These are phyloP conservation scores for Dryoscopus gambensis DNA, from an alignment of 2,113 vertebrate species.

Conservation along the genomic window DNA sequence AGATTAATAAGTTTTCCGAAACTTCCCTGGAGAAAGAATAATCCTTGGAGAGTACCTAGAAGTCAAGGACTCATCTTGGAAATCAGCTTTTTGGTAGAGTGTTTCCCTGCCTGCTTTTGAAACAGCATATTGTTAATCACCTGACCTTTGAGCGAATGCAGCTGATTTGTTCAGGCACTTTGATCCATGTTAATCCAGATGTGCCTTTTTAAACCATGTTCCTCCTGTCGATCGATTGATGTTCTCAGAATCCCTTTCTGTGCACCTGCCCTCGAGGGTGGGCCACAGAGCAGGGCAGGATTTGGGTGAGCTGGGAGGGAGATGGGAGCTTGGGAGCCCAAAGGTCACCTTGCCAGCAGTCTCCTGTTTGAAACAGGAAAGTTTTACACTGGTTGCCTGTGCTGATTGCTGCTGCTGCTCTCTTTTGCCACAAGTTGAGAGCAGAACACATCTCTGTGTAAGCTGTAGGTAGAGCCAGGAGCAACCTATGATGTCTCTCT, in stretches of 20 bases:
- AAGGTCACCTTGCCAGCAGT: neutral
- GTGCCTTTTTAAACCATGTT: neutral
- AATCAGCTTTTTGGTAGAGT: neutral
- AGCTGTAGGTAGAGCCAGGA: neutral
- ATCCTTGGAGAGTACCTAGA: neutral
- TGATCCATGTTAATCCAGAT: constrained; percentile 27
- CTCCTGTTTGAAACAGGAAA: neutral
- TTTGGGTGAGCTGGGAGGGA: neutral
- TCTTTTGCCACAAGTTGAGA: neutral
- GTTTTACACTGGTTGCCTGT: neutral
- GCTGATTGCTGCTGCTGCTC: neutral
- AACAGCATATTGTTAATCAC: neutral
- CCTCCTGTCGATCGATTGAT: neutral
- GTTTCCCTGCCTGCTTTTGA: neutral
- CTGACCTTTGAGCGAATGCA: constrained; percentile 7
- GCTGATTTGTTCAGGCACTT: neutral
- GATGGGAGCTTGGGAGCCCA: neutral
- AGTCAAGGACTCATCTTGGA: constrained; percentile 10
- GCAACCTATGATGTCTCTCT: fast-evolving
- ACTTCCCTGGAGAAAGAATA: neutral
- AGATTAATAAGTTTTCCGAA: neutral
- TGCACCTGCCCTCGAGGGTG: neutral
- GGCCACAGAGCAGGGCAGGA: neutral
- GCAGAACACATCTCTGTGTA: neutral
- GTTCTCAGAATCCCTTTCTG: neutral